Evolutionary conservation across 1,140 invertebrate genomes (phyloP).

Genomic region (Conus ventricosus): DNA sequence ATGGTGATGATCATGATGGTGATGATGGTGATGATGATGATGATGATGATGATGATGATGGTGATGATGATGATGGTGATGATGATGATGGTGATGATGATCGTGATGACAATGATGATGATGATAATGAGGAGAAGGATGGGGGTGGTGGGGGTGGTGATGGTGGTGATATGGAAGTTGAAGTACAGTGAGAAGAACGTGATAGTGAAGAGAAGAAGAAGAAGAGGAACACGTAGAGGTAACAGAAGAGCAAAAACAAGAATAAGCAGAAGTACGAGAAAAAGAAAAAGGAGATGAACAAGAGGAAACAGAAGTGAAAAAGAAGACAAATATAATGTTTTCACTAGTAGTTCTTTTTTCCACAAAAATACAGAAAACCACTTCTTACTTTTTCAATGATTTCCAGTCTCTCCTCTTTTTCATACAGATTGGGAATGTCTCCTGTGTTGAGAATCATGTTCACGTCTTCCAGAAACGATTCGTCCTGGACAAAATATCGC

Average conservation of each 20-base stretch:
- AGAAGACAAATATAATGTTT: not conserved
- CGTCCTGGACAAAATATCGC: conserved; percentile 61
- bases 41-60: not conserved
- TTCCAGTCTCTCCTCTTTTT: conserved; percentile 73
- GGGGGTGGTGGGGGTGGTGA: too few species aligned
- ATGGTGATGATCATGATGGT: not conserved
- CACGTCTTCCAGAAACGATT: conserved; percentile 73
- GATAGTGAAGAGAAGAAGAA: too few species aligned
- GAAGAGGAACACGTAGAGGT: too few species aligned
- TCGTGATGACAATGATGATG: too few species aligned
- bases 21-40: not conserved
- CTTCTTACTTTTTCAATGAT: conserved; percentile 72
- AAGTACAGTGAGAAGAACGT: not conserved
- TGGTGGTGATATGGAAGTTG: too few species aligned
- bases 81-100: not conserved
- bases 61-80: not conserved
- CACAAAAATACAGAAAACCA: too few species aligned
- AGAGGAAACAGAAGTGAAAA: not conserved
- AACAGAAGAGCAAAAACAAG: too few species aligned
- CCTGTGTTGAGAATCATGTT: conserved; percentile 75
- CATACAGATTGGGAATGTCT: conserved; percentile 75
- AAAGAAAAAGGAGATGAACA: too few species aligned
- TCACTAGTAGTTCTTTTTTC: not conserved
- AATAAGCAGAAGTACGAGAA: too few species aligned
- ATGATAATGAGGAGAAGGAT: too few species aligned